Conservation (phyloP, 2,797 vertebrate genomes). For the Oreonectes daqikongensis region DNA sequence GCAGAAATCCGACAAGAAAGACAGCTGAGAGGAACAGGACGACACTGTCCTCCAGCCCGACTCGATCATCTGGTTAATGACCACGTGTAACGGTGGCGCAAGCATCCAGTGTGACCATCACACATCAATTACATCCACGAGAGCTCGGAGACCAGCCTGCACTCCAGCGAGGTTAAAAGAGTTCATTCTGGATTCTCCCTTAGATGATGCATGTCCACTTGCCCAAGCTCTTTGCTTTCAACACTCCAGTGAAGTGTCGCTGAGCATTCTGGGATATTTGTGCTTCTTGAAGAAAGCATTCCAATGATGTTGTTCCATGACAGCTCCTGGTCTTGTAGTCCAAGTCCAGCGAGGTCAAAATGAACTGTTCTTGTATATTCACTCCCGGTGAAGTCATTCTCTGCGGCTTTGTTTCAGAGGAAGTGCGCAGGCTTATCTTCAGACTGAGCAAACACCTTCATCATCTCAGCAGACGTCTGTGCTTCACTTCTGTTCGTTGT, state of each 20-base stretch:
- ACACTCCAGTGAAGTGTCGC: not conserved
- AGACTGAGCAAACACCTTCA: conserved; percentile 73
- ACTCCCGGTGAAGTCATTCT: not conserved
- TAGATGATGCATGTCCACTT: not conserved
- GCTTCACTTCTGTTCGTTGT: conserved; percentile 22
- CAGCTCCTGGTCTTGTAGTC: not conserved
- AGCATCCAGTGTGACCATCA: conserved; percentile 33
- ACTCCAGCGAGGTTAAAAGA: not conserved
- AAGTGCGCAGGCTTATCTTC: conserved; percentile 72
- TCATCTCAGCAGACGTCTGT: conserved; percentile 58
- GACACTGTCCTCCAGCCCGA: conserved; percentile 8
- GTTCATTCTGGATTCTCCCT: not conserved
- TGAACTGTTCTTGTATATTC: not conserved
- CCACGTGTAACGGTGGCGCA: conserved; percentile 35
- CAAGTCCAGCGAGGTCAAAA: not conserved
- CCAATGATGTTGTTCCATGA: not conserved
- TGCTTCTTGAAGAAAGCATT: not conserved
- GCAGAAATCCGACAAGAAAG: not conserved
- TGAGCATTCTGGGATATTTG: not conserved
- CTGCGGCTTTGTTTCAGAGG: conserved; percentile 59
- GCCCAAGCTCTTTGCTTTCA: not conserved
- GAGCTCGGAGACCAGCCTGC: conserved; percentile 5
- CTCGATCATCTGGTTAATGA: conserved; percentile 11
- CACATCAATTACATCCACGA: conserved; percentile 28
- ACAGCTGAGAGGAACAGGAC: conserved; percentile 5